These are phyloP conservation scores for Platyrinchus mystaceus DNA, from an alignment of 2,797 vertebrate genomes.

Conservation along the genomic window DNA sequence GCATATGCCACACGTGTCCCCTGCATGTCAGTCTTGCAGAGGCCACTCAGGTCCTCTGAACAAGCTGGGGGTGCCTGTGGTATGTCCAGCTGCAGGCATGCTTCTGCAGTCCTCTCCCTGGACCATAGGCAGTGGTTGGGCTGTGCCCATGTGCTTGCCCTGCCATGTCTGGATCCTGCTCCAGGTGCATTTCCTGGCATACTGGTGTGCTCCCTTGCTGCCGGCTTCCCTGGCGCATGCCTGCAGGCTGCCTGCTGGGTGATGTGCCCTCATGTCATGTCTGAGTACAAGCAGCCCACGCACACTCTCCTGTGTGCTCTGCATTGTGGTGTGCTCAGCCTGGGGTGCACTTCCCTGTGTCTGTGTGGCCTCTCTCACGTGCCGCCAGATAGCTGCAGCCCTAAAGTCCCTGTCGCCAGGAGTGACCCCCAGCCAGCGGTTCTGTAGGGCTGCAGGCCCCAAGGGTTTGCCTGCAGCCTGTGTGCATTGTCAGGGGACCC, in stretches of 20 bases:
- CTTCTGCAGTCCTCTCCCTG: background rate
- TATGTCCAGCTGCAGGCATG: background rate
- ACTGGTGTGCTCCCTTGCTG: accelerated
- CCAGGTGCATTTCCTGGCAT: background rate
- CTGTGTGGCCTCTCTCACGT: background rate
- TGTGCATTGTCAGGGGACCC: background rate
- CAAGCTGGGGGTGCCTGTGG: accelerated
- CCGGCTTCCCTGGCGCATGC: background rate
- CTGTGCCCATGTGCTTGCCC: background rate
- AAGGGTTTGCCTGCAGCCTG: background rate
- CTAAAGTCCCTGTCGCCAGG: background rate
- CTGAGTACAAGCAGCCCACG: background rate
- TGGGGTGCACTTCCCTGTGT: background rate
- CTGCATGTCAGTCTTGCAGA: accelerated
- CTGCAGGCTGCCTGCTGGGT: background rate
- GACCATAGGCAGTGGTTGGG: background rate
- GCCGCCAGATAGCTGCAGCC: background rate
- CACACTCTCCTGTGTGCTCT: accelerated
- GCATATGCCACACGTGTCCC: background rate
- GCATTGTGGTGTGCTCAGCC: too few relatives aligned
- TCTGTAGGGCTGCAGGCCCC: background rate
- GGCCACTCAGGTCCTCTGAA: background rate
- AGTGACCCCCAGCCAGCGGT: background rate
- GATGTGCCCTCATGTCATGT: accelerated
- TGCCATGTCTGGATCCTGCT: background rate